Evolutionary conservation across 2,113 vertebrate species (phyloP).

Genomic region (Pungitius pungitius): DNA sequence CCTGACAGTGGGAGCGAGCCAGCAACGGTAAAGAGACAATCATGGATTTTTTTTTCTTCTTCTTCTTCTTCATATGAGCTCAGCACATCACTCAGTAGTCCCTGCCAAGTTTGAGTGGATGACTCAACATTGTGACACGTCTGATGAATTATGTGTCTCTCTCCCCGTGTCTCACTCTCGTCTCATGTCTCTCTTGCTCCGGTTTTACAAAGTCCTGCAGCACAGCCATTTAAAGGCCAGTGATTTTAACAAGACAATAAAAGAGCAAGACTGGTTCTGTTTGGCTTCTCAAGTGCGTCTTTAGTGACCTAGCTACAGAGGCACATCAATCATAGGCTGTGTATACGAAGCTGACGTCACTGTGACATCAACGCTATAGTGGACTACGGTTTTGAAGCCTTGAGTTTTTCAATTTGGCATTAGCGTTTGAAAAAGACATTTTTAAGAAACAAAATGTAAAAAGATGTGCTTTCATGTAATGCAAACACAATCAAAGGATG

Average conservation of each 20-base stretch:
- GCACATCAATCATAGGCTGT: not conserved
- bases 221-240: conserved; percentile 64
- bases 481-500: too few species aligned
- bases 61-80: conserved; percentile 34
- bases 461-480: too few species aligned
- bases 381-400: not conserved
- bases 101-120: conserved; percentile 65
- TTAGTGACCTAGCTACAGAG: conserved; percentile 15
- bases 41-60: conserved; percentile 27
- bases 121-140: conserved; percentile 67
- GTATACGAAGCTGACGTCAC: not conserved
- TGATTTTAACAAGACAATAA: conserved; percentile 76
- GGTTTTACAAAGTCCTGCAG: conserved; percentile 54
- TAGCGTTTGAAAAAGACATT: not conserved
- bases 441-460: not conserved
- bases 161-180: conserved; percentile 27
- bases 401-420: not conserved
- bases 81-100: conserved; percentile 50
- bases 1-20: conserved; percentile 59
- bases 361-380: not conserved
- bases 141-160: conserved; percentile 47
- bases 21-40: conserved; percentile 62
- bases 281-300: conserved; percentile 46
- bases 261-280: conserved; percentile 48
- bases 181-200: conserved; percentile 13